Base-by-base conservation (phyloP, 92 coral and sea anemone genomes). In the Siderastrea radians region DNA sequence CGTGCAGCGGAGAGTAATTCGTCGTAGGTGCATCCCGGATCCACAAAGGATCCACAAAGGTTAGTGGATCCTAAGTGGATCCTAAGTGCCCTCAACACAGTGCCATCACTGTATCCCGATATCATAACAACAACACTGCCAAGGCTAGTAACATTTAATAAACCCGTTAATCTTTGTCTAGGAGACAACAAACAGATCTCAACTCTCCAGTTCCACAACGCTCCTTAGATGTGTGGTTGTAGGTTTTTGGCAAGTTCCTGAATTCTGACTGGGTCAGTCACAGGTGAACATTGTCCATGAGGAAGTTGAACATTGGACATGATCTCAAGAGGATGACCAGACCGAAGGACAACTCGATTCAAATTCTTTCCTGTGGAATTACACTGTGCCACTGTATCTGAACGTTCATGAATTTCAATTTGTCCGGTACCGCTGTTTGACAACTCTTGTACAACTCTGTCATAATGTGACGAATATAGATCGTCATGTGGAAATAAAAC, bases 301-400 rank as follows among this genome's bases (percentile, higher is more conserved):
- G 78, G 68, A 64, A 86, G 87, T 53, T 74, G 15, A 46, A 81
- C 78, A 76, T 94, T 88, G 44, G 84, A 63, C 17, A 63, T 51
- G 0, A 91, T 0, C 19, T 51, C 63, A 13, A 43, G 19, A 11
- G 58, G 6, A 3, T 12, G 57, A 60, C 74, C 77, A 58, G 67
- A 77, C 67, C 53, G 67, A 47, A 8, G 51, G 0, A 69, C 12
- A 38, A 84, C 4, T 67, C 98, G 91, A 58, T 92, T 71, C 38
- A 87, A 80, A 60, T 88, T 90, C 3, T 69, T 55, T 55, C 87
- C 69, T 15, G 82, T 65, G 10, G 86, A 17, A 54, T 91, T 84
- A 43, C 88, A 85, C 54, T 87, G 88, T 70, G 79, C 94, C 48
- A 89, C n/a, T 62, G 91, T 92, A 49, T 84, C 68, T 4, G 90